phyloP scores from a whole-genome alignment of 2,113 vertebrate species.

The Brachyhypopomus occidentalis region DNA sequence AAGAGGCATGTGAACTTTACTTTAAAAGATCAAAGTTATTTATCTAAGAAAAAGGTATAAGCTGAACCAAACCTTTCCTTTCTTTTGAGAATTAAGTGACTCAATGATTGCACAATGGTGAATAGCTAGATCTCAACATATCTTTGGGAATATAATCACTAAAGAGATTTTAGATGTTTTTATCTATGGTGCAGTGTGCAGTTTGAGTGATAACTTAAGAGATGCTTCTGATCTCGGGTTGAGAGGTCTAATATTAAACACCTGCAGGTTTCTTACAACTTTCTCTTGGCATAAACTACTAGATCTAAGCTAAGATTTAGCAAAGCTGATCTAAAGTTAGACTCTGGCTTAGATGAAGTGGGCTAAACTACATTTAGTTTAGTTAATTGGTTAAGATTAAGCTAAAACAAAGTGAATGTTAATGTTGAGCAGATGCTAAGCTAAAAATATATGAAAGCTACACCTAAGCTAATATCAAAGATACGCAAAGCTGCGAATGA shows the following conservation, averaged over 20 bases:
- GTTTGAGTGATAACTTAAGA: slow-evolving; percentile 21
- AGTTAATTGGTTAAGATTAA: slow-evolving; percentile 22
- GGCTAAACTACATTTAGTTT: slow-evolving; percentile 18
- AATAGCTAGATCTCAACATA: slow-evolving; percentile 70
- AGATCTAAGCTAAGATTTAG: slow-evolving; percentile 40
- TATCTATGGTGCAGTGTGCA: slow-evolving; percentile 50
- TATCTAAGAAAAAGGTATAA: slow-evolving; percentile 79
- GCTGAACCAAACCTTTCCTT: slow-evolving; percentile 77
- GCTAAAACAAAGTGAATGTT: slow-evolving; percentile 44
- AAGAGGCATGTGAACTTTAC: slow-evolving; percentile 76
- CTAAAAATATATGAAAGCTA: slow-evolving; percentile 33
- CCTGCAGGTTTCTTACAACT: slow-evolving; percentile 37
- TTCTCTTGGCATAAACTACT: slow-evolving; percentile 24
- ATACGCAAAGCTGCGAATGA: slow-evolving; percentile 36
- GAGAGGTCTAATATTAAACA: slow-evolving; percentile 7
- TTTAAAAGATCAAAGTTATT: slow-evolving; percentile 73
- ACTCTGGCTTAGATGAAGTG: slow-evolving; percentile 10
- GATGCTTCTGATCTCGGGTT: slow-evolving; percentile 33
- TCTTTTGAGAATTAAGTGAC: slow-evolving; percentile 73
- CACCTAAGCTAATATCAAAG: slow-evolving; percentile 37
- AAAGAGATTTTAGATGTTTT: slow-evolving; percentile 70
- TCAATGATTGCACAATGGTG: slow-evolving; percentile 75
- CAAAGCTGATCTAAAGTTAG: slow-evolving; percentile 6
- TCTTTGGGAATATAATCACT: slow-evolving; percentile 82
- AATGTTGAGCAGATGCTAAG: slow-evolving; percentile 39